A percentile compares a stretch with the other conserved stretches of the same genome.
phyloP scores from a whole-genome alignment of 2,888 invertebrate species.

The Hirtodrosophila alboralis region DNA sequence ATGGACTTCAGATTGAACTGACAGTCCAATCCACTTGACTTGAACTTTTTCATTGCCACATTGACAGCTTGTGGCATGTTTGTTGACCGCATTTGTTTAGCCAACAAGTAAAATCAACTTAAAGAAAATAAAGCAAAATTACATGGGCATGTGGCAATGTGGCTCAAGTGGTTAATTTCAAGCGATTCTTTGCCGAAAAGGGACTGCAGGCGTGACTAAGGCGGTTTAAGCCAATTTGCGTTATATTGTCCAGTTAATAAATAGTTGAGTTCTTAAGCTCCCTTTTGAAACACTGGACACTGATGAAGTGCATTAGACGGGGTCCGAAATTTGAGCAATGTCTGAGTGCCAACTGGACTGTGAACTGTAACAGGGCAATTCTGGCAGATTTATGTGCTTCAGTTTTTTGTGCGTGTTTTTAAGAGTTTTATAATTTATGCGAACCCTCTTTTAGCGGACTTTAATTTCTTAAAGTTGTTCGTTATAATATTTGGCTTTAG shows the following conservation, averaged over 20 bases:
- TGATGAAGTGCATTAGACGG: conserved; percentile 45
- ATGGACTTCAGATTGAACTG: too few species aligned
- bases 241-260: conserved; percentile 68
- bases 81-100: conserved; percentile 14
- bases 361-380: conserved; percentile 2
- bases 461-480: background rate
- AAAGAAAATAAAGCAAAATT: conserved; percentile 23
- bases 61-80: conserved; percentile 8
- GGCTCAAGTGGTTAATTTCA: conserved; percentile 55
- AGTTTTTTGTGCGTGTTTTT: conserved; percentile 4
- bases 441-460: background rate
- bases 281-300: conserved; percentile 12
- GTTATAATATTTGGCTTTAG: too few species aligned
- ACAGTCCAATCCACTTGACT: conserved; percentile 44
- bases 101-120: conserved; percentile 12
- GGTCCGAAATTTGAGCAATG: conserved; percentile 23
- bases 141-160: conserved; percentile 15
- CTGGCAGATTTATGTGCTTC: conserved; percentile 52
- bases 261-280: conserved; percentile 47
- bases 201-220: conserved; percentile 30
- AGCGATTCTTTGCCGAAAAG: conserved; percentile 38
- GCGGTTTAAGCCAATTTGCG: conserved; percentile 61
- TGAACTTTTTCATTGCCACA: conserved; percentile 33
- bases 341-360: conserved; percentile 15
- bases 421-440: conserved; percentile 24